A percentile compares a stretch with the other conserved stretches of the same genome.
phyloP scores from a whole-genome alignment of 2,888 invertebrate species.

The Arenicola marina region DNA sequence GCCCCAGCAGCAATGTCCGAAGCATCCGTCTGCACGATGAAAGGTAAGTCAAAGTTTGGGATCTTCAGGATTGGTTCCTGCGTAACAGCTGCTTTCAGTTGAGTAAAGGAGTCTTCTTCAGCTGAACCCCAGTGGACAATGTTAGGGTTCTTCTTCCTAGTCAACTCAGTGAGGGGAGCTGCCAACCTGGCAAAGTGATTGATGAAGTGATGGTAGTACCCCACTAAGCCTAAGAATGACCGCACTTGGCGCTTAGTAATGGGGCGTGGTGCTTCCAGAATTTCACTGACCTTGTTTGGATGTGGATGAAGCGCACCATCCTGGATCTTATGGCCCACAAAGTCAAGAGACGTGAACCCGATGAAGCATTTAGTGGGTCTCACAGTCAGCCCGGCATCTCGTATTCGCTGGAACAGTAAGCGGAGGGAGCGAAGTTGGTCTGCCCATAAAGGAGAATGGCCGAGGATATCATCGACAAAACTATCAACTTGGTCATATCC shows the following conservation, averaged over 20 bases:
- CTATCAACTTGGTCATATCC: no score
- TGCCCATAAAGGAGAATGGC: no score
- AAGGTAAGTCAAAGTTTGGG: neutral
- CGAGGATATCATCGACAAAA: no score
- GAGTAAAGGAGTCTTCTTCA: neutral
- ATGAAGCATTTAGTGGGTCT: no score
- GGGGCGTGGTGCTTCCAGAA: no score
- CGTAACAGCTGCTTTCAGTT: neutral
- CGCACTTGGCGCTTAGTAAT: neutral
- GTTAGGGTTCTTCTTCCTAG: neutral
- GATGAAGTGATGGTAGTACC: neutral
- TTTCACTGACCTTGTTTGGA: no score
- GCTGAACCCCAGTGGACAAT: neutral
- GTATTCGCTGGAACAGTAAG: neutral
- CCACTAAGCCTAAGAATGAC: neutral
- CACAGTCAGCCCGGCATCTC: neutral
- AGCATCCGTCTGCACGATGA: neutral
- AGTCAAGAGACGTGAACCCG: neutral
- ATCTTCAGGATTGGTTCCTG: neutral
- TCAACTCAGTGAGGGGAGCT: neutral
- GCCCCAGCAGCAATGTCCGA: neutral
- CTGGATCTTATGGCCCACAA: neutral
- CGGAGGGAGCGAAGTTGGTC: no score
- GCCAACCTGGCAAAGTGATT: neutral
- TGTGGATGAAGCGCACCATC: no score